These are phyloP conservation scores for Schrankia costaestrigalis DNA, from an alignment of 2,888 invertebrate genomes.

Conservation along the genomic window DNA sequence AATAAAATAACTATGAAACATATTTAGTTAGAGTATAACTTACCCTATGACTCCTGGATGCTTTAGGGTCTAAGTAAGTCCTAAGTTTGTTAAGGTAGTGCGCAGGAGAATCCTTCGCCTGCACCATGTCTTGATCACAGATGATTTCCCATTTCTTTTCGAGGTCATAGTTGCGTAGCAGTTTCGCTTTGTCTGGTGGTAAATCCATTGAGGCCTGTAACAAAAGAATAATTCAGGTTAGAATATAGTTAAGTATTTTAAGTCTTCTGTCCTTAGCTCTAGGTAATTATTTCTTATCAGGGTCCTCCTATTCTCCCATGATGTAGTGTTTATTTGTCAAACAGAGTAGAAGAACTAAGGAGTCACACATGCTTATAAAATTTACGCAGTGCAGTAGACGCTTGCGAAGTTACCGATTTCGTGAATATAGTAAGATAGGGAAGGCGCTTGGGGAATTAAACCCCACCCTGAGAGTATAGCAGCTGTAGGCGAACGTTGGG, in stretches of 20 bases:
- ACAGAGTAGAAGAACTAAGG: no score
- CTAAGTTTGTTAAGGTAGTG: slow-evolving; percentile 97
- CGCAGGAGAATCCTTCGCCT: slow-evolving; percentile 98
- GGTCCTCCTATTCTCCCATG: no score
- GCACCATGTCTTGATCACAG: slow-evolving; percentile 99
- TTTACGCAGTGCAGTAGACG: no score
- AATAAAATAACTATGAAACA: neutral
- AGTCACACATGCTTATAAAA: no score
- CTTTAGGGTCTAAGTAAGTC: slow-evolving; percentile 97
- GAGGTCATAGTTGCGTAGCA: slow-evolving; percentile 96
- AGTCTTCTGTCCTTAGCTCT: no score
- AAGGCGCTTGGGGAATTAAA: no score
- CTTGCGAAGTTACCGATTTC: no score
- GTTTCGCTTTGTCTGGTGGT: slow-evolving; percentile 98
- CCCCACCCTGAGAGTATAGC: no score
- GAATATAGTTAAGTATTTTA: neutral
- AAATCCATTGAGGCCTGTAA: slow-evolving; percentile 99
- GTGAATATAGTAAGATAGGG: no score
- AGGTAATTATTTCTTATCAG: no score
- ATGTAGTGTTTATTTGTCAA: no score
- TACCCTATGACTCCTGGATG: slow-evolving; percentile 96
- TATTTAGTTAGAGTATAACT: slow-evolving; percentile 51
- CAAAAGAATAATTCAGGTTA: slow-evolving; percentile 11
- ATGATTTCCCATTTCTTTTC: slow-evolving; percentile 99
- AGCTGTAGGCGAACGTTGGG: no score